Evolutionary conservation across 2,797 vertebrate genomes (phyloP).

Genomic region (Trematomus bernacchii): DNA sequence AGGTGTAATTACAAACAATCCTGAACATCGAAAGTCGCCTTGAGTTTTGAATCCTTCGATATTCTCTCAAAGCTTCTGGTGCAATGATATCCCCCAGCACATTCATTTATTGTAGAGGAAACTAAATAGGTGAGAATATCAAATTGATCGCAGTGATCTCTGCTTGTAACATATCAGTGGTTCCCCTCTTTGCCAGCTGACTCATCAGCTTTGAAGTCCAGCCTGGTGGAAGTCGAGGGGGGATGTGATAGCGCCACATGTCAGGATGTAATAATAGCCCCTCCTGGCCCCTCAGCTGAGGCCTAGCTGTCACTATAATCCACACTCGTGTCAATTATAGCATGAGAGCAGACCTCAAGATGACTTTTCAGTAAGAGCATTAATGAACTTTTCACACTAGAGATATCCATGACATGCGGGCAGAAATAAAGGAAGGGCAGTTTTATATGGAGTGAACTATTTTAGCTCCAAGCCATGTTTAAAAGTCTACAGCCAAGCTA

Average conservation of each 20-base stretch:
- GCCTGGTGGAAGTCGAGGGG: constrained; percentile 42
- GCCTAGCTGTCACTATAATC: constrained; percentile 64
- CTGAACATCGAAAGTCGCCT: background rate
- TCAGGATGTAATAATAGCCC: constrained; percentile 78
- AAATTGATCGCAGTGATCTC: constrained; percentile 11
- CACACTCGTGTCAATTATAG: constrained; percentile 69
- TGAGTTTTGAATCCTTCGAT: background rate
- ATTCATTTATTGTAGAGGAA: background rate
- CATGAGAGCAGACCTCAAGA: constrained; percentile 53
- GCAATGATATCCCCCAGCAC: background rate
- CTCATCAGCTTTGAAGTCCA: constrained; percentile 73
- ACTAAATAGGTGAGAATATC: background rate
- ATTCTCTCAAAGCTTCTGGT: background rate
- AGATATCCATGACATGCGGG: constrained; percentile 24
- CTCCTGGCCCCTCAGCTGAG: constrained; percentile 71
- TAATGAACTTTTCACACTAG: constrained; percentile 36
- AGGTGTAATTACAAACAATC: background rate
- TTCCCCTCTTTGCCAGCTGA: constrained; percentile 72
- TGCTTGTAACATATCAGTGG: constrained; percentile 31
- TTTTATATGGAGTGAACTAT: constrained; percentile 16
- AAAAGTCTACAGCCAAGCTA: background rate
- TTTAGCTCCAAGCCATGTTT: background rate
- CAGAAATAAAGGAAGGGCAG: background rate
- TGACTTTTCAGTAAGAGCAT: constrained; percentile 32
- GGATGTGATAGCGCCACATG: constrained; percentile 66